Conservation (phyloP, 2,888 invertebrate species). For the Orthonychiurus folsomi region DNA sequence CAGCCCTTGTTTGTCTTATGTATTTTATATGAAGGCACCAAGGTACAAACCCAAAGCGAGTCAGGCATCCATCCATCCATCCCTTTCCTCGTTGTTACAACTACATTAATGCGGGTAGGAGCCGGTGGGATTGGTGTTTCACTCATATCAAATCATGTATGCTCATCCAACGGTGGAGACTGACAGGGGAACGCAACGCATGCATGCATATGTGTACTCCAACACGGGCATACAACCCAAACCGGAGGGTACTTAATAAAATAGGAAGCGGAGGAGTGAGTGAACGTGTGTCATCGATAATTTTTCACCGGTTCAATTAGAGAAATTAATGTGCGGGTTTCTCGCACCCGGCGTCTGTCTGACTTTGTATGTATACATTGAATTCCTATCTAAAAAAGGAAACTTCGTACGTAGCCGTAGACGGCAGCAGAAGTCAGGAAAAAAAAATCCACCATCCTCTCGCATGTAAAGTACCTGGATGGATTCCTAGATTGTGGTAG, state of each 20-base stretch:
- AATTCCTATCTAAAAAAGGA: background rate
- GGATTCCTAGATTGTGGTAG: background rate
- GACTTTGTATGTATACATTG: background rate
- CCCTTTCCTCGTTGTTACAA: background rate
- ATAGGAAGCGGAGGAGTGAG: background rate
- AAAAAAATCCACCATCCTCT: no score
- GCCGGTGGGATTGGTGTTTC: background rate
- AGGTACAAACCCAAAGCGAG: background rate
- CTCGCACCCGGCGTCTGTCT: background rate
- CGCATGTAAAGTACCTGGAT: background rate
- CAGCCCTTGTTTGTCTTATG: background rate
- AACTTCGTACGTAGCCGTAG: no score
- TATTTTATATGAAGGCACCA: background rate
- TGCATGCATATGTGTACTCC: background rate
- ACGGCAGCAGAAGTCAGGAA: no score
- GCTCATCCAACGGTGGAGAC: background rate
- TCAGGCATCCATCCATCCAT: background rate
- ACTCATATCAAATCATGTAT: background rate
- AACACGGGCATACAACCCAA: background rate
- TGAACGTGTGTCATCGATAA: conserved; percentile 7
- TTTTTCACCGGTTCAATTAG: conserved; percentile 18
- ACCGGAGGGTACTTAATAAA: no score
- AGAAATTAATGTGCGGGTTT: conserved; percentile 18
- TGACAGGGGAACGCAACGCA: no score
- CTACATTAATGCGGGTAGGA: background rate